Conservation (phyloP, 2,797 vertebrate species). For the Siniperca undulata region DNA sequence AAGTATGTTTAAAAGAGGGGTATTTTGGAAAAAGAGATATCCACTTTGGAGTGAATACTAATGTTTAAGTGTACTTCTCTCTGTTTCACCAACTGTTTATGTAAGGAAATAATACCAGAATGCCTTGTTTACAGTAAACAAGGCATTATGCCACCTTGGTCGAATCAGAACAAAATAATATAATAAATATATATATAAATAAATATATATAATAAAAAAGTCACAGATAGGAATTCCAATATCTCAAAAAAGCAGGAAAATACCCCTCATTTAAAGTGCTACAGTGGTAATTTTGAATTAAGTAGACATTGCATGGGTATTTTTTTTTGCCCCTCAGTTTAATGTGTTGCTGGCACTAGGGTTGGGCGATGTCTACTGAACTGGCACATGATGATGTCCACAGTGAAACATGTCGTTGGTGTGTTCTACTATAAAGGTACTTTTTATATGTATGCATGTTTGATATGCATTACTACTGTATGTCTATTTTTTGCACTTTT, state of each 20-base stretch:
- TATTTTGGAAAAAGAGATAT: background rate
- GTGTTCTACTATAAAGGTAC: no score
- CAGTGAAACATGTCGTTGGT: no score
- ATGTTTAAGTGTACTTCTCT: background rate
- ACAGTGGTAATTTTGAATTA: background rate
- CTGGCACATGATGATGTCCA: no score
- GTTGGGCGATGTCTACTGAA: no score
- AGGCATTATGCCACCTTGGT: background rate
- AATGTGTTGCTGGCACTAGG: background rate
- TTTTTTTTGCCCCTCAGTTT: background rate
- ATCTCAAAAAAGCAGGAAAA: background rate
- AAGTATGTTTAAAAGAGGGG: background rate
- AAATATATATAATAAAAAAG: background rate
- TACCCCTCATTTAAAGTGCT: conserved; percentile 1
- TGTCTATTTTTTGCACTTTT: no score
- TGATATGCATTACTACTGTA: no score
- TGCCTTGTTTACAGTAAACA: background rate
- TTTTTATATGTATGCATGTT: no score
- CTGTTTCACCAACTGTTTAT: background rate
- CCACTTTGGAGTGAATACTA: background rate
- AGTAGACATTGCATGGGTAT: background rate
- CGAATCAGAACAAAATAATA: background rate
- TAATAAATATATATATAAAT: no score
- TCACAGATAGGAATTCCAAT: background rate
- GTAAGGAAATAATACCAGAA: background rate